Conservation (phyloP, 53 echinoderm and acorn worm genomes). For the Paracentrotus lividus region DNA sequence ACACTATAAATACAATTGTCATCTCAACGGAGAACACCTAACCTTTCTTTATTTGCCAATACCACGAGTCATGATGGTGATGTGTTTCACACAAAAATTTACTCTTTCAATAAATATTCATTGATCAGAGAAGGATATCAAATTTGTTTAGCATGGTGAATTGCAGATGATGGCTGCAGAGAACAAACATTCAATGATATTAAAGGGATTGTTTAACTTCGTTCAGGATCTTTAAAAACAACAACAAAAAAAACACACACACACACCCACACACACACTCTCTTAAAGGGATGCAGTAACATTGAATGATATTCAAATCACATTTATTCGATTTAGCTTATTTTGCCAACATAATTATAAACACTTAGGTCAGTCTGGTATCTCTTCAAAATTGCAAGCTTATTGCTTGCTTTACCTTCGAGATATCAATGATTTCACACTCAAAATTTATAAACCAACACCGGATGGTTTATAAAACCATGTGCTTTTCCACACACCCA, state of each 20-base stretch:
- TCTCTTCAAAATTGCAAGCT: too few relatives aligned
- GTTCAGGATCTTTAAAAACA: neutral
- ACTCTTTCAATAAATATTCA: neutral
- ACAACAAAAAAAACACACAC: neutral
- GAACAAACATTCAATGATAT: neutral
- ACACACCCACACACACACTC: neutral
- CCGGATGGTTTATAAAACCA: too few relatives aligned
- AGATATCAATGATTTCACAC: too few relatives aligned
- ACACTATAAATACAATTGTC: neutral
- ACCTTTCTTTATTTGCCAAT: slow-evolving; percentile 2
- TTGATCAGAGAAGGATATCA: neutral
- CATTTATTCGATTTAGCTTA: too few relatives aligned
- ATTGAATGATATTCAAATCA: too few relatives aligned
- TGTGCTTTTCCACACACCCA: too few relatives aligned
- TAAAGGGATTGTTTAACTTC: neutral
- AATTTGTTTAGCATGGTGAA: neutral
- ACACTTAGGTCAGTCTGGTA: neutral
- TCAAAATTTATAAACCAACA: too few relatives aligned
- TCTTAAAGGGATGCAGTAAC: too few relatives aligned
- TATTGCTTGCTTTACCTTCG: too few relatives aligned
- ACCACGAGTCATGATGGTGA: neutral
- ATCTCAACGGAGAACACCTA: neutral
- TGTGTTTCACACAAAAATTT: neutral
- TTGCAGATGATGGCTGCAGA: neutral
- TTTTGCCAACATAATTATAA: too few relatives aligned